Base-by-base conservation (phyloP, 2,113 vertebrate species). In the Copsychus sechellarum region DNA sequence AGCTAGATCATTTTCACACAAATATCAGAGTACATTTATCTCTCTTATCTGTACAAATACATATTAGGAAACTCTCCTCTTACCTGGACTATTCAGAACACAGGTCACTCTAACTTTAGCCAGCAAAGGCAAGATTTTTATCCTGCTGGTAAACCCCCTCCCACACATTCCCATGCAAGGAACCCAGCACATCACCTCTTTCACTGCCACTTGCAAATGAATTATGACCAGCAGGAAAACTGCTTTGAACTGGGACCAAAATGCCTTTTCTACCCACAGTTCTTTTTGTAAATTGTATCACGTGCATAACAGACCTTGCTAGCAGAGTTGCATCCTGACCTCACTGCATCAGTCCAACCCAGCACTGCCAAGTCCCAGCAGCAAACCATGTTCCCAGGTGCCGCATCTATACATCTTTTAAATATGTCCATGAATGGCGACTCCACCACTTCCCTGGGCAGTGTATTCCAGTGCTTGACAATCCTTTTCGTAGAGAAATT, bases 151-250 rank as follows among this genome's bases (percentile, higher is more conserved):
- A 34, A 82, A 24, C 2, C 11, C 42, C n/a, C 17, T 74, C 11
- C 53, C 17, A 48, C 45, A 18, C 40, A 47, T 21, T 12, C 58
- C 31, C 34, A 28, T 0, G 18, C 0, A 0, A 36, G 26, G 45
- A 82, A 12, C 36, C 28, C 65, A 64, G 17, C 26, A 51, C 22
- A 45, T 2, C 31, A 40, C 12, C 22, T n/a, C 61, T 31, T 60
- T 33, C 65, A 31, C 51, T 16, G 34, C 13, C 0, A 0, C 24
- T 10, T 16, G 22, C 0, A 1, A 45, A 45, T 9, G 3, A 70
- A 45, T 5, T 1, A 2, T 6, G 38, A 69, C 38, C 60, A 25
- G 28, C 0, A 1, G 0, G 15, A 42, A 7, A 4, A 42, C 7
- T 12, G 45, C 38, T 47, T 17, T 29, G 8, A 67, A 36, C 5